Conservation (phyloP, 2,888 invertebrate species). For the Eledona agricola region DNA sequence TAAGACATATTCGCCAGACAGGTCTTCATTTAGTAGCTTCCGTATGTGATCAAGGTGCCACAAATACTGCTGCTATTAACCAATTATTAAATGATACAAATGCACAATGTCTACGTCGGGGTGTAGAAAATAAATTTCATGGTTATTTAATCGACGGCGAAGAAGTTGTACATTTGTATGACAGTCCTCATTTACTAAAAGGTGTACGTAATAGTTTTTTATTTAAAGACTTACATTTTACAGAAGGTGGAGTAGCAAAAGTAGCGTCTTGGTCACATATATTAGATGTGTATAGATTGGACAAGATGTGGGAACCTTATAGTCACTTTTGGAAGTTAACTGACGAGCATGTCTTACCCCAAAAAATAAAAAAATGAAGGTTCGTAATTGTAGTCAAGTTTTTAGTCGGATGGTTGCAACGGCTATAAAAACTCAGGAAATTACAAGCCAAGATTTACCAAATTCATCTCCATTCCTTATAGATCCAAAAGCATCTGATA, state of each 20-base stretch:
- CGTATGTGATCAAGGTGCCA: constrained; percentile 15
- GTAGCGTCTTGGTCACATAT: constrained; percentile 10
- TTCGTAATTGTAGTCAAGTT: background rate
- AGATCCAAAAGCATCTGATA: too few species aligned
- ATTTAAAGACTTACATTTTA: background rate
- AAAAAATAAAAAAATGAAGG: constrained; percentile 9
- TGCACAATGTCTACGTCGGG: background rate
- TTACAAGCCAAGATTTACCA: constrained; percentile 12
- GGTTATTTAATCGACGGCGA: background rate
- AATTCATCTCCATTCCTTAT: background rate
- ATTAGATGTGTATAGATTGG: constrained; percentile 2
- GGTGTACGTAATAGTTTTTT: constrained; percentile 10
- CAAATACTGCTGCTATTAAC: constrained; percentile 3
- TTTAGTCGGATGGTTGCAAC: constrained; percentile 5
- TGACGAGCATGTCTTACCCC: background rate
- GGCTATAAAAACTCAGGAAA: too few species aligned
- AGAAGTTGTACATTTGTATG: background rate
- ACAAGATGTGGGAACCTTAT: background rate
- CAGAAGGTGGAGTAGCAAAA: background rate
- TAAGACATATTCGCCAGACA: background rate
- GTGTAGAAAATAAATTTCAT: background rate
- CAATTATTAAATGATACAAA: constrained; percentile 2
- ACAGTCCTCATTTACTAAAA: constrained; percentile 6
- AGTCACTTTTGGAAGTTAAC: constrained; percentile 2
- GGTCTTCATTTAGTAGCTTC: constrained; percentile 9